Evolutionary conservation across 2,888 invertebrate genomes (phyloP), one percentile per base, ranked within the genome.

Genomic region (Cryptus viduatorius): DNA sequence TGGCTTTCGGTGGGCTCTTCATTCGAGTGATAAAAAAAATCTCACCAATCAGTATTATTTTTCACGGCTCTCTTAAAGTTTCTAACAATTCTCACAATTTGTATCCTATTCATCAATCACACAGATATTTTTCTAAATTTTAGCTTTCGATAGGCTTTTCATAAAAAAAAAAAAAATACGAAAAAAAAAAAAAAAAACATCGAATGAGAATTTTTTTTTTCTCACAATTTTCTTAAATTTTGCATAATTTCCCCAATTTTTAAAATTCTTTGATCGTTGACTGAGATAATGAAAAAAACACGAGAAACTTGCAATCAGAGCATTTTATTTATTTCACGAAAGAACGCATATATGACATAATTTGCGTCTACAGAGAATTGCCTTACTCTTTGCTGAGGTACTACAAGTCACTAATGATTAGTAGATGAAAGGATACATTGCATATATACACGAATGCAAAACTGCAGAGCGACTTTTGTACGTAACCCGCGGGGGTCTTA

Each of bases 11-110:
- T 50, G 37, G 48, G 65, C 71, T 72, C 76, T 77, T 76, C 46
- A 19, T 65, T 65, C 50, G 59, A 56, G 16, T 44, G 56, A 56
- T 50, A 71, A 19, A 77, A 77, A 77, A 59, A 48, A 77, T 67
- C 76, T 37, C 59, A 48, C 16, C 53, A 53, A 48, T 76, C 48
- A 19, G 12, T n/a, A 69, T 56, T 24, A 65, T n/a, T 8, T 46
- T 50, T 24, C 24, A 61, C 42, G 8, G 48, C 24, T 29, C 24
- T 4, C 12, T 79, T 73, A 19, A 16, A 53, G 14, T 12, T 53
- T 19, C 24, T 42, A 59, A 59, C 12, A 24, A 14, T 42, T 24
- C 3, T 72, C 19, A 12, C 37, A 4, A 37, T 14, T 59, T 37
- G 5, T 19, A 3, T 19, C 37, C 42, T 65, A 37, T 64, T 59